Base-by-base conservation (phyloP, 2,113 vertebrate genomes). In the Poeciliopsis prolifica region DNA sequence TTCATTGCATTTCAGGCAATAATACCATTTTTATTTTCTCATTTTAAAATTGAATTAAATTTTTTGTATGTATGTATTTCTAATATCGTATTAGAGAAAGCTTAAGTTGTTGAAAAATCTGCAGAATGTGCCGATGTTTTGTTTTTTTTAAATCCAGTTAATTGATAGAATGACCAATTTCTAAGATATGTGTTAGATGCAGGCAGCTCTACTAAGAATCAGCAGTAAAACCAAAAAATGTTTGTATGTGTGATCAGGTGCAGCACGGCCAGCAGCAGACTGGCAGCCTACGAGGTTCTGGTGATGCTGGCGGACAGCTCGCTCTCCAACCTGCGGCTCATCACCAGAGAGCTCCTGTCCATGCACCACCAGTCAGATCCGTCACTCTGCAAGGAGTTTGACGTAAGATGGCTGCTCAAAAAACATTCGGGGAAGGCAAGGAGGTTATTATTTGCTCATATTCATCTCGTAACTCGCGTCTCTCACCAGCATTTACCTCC, bases 281-380 rank as follows among this genome's bases (percentile, higher is more conserved):
- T 99, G 85, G 98, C 98, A 74, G 98, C 98, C 30, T 99, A 99
- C 42, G 98, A 99, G 91, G 98, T 99, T 67, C 94, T 99, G 78
- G 97, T 99, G 60, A 99, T 99, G 97, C 81, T 99, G 86, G 96
- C 97, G n/a, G 97, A 99, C 89, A 99, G 97, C 88, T 99, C 97
- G 3, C 95, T 97, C 72, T 92, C 95, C 78, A 99, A 99, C 80
- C 95, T 99, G 62, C 96, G 95, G 76, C 96, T 99, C 54, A 97
- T 99, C 87, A 96, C 96, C 42, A 96, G 87, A 86, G 97, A 99
- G 86, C 92, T 99, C 8, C 94, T 99, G 78, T 98, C 96, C 67
- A 97, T 99, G 98, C 98, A 99, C 90, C 98, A 99, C 88, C 97
- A 99, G 63, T 94, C 95, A 7, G 98, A 99, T 83, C 96, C 97